Conservation (phyloP, 2,888 invertebrate genomes). For the Plagiodera versicolora region DNA sequence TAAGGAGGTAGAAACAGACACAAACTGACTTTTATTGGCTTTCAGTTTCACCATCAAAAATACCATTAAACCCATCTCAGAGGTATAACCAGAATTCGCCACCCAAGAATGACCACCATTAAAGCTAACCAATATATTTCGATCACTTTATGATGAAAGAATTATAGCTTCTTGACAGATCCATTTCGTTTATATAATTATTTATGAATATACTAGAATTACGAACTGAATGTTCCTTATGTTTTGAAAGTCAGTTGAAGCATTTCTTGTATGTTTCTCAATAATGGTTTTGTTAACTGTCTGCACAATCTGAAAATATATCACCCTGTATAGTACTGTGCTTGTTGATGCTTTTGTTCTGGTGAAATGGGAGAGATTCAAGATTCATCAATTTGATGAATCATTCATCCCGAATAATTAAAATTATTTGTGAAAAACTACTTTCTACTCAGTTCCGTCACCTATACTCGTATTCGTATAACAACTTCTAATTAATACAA, state of each 20-base stretch:
- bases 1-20: not conserved
- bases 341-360: too few species aligned
- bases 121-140: not conserved
- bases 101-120: not conserved
- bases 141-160: not conserved
- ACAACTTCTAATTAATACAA: conserved; percentile 47
- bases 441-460: conserved; percentile 34
- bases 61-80: not conserved
- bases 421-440: too few species aligned
- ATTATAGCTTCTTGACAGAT: not conserved
- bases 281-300: too few species aligned
- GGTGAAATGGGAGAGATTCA: too few species aligned
- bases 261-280: too few species aligned
- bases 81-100: not conserved
- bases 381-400: too few species aligned
- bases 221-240: too few species aligned
- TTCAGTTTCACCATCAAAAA: not conserved
- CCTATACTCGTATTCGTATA: conserved; percentile 27
- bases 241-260: too few species aligned
- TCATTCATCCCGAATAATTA: too few species aligned
- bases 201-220: too few species aligned
- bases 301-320: too few species aligned
- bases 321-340: too few species aligned
- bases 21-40: not conserved
- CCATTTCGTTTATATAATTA: not conserved